Evolutionary conservation across 2,888 invertebrate genomes (phyloP).

Genomic region (Tanypteryx hageni): DNA sequence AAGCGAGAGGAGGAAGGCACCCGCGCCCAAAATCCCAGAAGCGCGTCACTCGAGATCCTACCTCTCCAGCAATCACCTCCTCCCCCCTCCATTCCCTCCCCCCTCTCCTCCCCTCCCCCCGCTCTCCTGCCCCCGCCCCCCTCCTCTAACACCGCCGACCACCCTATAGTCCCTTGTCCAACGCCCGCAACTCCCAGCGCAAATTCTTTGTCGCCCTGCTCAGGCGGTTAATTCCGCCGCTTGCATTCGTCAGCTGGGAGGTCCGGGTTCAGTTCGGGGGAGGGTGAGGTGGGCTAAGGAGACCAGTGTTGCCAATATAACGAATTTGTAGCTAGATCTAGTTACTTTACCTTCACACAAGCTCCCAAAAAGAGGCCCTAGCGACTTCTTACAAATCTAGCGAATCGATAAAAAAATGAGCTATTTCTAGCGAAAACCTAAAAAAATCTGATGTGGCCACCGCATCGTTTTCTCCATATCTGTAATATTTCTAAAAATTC

Average conservation of each 20-base stretch:
- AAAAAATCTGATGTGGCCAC: no score
- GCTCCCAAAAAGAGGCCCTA: no score
- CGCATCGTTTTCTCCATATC: no score
- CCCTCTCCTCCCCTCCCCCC: not conserved
- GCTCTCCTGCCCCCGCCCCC: not conserved
- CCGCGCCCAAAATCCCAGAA: constrained; percentile 39
- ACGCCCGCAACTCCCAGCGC: not conserved
- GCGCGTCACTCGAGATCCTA: constrained; percentile 31
- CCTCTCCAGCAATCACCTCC: not conserved
- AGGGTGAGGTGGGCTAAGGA: not conserved
- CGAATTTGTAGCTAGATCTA: no score
- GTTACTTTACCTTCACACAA: no score
- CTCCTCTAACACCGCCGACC: not conserved
- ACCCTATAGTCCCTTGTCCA: constrained; percentile 10
- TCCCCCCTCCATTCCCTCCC: not conserved
- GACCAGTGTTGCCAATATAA: no score
- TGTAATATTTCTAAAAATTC: no score
- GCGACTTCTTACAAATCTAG: no score
- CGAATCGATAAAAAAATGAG: no score
- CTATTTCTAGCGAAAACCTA: no score
- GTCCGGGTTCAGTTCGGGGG: not conserved
- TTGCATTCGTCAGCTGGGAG: constrained; percentile 61
- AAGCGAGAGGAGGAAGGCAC: not conserved
- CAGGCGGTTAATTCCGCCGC: constrained; percentile 54
- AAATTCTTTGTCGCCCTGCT: constrained; percentile 37